These are phyloP conservation scores for Lithophane ornitopus DNA, from an alignment of 2,888 invertebrate species.

Conservation along the genomic window DNA sequence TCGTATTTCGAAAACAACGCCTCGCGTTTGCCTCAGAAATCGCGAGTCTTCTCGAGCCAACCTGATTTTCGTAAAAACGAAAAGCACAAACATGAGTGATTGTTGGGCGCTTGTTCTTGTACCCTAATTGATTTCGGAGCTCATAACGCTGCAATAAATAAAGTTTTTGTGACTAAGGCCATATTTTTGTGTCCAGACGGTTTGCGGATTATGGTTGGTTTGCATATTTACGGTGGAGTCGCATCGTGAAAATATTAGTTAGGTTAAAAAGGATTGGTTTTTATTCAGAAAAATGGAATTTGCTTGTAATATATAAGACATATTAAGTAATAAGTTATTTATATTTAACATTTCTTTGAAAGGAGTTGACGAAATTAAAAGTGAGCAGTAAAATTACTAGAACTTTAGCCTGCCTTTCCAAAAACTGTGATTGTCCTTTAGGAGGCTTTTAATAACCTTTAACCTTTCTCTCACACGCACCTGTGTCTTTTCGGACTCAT, in stretches of 20 bases:
- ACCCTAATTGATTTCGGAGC: slow-evolving; percentile 55
- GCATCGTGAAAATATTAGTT: neutral
- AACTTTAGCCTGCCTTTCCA: no score
- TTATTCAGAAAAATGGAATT: neutral
- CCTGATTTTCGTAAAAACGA: slow-evolving; percentile 51
- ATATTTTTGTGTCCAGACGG: slow-evolving; percentile 27
- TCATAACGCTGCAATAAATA: slow-evolving; percentile 55
- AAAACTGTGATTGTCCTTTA: no score
- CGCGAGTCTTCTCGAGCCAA: neutral
- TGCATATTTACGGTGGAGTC: neutral
- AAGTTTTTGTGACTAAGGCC: slow-evolving; percentile 35
- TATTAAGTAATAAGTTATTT: no score
- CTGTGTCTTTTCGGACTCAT: no score
- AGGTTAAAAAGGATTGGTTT: neutral
- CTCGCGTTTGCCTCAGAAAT: slow-evolving; percentile 5
- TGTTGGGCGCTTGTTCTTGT: slow-evolving; percentile 26
- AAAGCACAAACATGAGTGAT: slow-evolving; percentile 47
- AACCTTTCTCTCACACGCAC: no score
- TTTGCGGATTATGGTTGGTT: neutral
- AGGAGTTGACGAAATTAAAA: no score
- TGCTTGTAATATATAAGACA: neutral
- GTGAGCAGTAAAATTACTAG: no score
- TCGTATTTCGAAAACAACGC: neutral
- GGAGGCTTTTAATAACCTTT: no score
- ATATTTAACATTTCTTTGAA: no score